phyloP scores from a whole-genome alignment of 2,113 vertebrate genomes.

The Polypterus bichir region DNA sequence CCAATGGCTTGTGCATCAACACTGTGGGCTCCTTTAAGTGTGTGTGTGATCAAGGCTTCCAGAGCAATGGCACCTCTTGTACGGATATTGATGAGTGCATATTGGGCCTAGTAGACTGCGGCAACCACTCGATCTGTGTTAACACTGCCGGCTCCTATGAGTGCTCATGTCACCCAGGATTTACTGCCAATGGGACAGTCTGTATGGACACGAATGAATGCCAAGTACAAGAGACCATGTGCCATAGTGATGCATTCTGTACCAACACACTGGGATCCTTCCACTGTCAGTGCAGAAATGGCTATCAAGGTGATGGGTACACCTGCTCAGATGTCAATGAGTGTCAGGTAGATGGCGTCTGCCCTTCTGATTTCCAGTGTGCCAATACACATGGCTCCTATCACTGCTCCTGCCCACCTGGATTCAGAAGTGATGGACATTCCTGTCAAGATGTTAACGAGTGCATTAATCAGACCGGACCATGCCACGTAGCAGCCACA shows the following conservation, averaged over 20 bases:
- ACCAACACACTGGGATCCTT: conserved; percentile 50
- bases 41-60: conserved; percentile 48
- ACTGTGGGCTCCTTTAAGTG: conserved; percentile 45
- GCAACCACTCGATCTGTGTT: conserved; percentile 36
- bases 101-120: conserved; percentile 36
- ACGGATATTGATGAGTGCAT: conserved; percentile 52
- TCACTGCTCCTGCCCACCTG: conserved; percentile 42
- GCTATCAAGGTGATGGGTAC: conserved; percentile 24
- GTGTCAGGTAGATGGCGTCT: conserved; percentile 35
- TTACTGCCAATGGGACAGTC: conserved; percentile 26
- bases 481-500: conserved; percentile 38
- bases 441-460: conserved; percentile 49
- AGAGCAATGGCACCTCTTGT: conserved; percentile 47
- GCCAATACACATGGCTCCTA: conserved; percentile 41
- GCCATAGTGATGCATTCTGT: conserved; percentile 42
- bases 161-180: conserved; percentile 49
- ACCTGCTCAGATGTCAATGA: conserved; percentile 49
- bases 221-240: conserved; percentile 18
- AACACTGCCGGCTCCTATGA: conserved; percentile 46
- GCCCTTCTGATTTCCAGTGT: conserved; percentile 50
- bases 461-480: conserved; percentile 30
- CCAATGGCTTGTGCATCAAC: conserved; percentile 44
- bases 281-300: conserved; percentile 39
- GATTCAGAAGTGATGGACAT: conserved; percentile 35
- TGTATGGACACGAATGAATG: conserved; percentile 57